These are phyloP conservation scores for Hylomyscus alleni DNA, from an alignment of 2,797 vertebrate genomes.

Conservation along the genomic window DNA sequence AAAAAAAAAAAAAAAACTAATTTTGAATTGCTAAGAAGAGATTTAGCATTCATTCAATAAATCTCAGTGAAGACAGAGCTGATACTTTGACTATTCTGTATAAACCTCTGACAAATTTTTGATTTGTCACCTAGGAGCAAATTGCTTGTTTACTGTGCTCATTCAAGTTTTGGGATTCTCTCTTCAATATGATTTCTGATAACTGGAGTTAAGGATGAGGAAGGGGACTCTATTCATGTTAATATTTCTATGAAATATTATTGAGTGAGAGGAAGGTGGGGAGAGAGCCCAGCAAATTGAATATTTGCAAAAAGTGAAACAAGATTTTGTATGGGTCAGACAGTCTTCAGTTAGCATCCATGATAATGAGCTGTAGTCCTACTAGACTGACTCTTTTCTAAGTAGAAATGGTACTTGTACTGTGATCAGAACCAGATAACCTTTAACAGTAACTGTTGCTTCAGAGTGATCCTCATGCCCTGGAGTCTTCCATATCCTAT, in stretches of 20 bases:
- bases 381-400: neutral
- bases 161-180: neutral
- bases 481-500: neutral
- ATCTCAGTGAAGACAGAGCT: neutral
- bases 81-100: neutral
- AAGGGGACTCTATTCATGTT: neutral
- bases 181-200: neutral
- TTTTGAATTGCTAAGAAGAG: neutral
- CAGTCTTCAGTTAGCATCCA: neutral
- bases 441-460: neutral
- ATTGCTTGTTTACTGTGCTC: neutral
- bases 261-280: neutral
- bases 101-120: slow-evolving; percentile 5
- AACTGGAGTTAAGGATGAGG: neutral
- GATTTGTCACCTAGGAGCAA: neutral
- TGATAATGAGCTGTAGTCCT: neutral
- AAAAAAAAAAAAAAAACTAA: too few relatives aligned
- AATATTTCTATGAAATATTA: neutral
- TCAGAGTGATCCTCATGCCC: neutral
- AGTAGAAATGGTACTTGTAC: neutral
- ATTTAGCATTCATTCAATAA: neutral
- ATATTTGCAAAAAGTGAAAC: neutral
- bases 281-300: neutral
- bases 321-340: neutral
- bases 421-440: neutral